Conservation (phyloP, 2,888 invertebrate species). For the Meteorus colon region DNA sequence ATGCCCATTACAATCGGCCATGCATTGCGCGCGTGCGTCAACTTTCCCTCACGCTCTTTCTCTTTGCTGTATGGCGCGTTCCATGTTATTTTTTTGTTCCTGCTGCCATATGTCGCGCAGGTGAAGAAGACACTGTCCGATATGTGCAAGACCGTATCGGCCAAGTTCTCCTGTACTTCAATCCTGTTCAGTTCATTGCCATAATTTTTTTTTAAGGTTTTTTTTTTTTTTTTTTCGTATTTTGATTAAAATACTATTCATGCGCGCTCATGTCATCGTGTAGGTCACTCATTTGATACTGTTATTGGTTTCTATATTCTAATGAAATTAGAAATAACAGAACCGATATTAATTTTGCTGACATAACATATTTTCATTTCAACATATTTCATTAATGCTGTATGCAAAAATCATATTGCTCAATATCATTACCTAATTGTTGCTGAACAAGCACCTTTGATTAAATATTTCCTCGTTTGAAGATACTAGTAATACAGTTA, state of each 20-base stretch:
- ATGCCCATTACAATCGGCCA: slow-evolving; percentile 58
- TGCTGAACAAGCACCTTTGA: too few species aligned
- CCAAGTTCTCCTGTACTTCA: slow-evolving; percentile 3
- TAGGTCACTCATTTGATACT: too few species aligned
- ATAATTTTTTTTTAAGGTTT: slow-evolving; percentile 3
- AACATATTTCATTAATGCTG: too few species aligned
- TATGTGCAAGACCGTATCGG: slow-evolving; percentile 44
- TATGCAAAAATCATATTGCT: too few species aligned
- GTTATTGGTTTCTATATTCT: too few species aligned
- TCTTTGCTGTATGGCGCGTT: neutral
- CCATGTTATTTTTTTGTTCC: slow-evolving; percentile 1
- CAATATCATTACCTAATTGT: too few species aligned
- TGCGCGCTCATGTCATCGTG: neutral
- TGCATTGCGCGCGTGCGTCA: too few species aligned
- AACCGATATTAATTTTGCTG: too few species aligned
- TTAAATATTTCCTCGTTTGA: neutral
- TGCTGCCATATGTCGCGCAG: slow-evolving; percentile 68
- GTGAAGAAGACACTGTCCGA: slow-evolving; percentile 63
- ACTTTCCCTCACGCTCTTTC: too few species aligned
- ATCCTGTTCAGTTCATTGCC: neutral
- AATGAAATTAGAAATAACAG: too few species aligned
- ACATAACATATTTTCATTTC: too few species aligned
- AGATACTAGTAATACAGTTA: neutral
- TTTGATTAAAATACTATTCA: slow-evolving; percentile 34
- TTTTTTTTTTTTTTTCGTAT: slow-evolving; percentile 16